Percentiles rank a stretch among this genome's conserved stretches.
phyloP scores from a whole-genome alignment of 2,888 invertebrate species.

The Elgonia sp. region DNA sequence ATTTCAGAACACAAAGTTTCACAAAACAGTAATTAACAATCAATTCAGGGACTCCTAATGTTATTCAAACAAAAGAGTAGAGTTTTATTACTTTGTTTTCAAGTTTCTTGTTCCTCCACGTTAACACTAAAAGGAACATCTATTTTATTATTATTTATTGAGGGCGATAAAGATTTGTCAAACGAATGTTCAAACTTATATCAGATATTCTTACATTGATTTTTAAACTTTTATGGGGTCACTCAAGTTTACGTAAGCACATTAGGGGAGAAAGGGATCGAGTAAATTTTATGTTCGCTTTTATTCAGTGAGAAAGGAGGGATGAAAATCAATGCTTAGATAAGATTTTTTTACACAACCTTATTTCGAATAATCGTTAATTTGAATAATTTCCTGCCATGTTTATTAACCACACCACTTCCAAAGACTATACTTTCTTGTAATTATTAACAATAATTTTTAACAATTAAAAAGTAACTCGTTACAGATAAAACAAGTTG shows the following conservation, averaged over 20 bases:
- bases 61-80: neutral
- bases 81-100: conserved; percentile 38
- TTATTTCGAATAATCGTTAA: conserved; percentile 23
- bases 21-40: neutral
- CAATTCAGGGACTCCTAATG: neutral
- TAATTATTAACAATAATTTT: conserved; percentile 35
- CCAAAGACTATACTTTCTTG: neutral
- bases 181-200: conserved; percentile 35
- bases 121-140: conserved; percentile 16
- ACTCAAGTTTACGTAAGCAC: conserved; percentile 46
- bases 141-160: conserved; percentile 37
- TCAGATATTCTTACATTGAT: conserved; percentile 49
- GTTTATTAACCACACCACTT: neutral
- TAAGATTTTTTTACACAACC: conserved; percentile 39
- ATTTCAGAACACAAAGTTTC: too few relatives aligned
- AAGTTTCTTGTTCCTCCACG: conserved; percentile 1
- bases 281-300: conserved; percentile 39
- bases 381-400: conserved; percentile 8
- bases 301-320: conserved; percentile 31
- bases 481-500: neutral
- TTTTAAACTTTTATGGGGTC: conserved; percentile 50
- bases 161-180: conserved; percentile 38
- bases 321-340: conserved; percentile 42
- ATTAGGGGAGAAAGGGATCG: conserved; percentile 22
- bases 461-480: conserved; percentile 34